phyloP scores from a whole-genome alignment of 2,888 invertebrate genomes.

The Drosophila prolongata region DNA sequence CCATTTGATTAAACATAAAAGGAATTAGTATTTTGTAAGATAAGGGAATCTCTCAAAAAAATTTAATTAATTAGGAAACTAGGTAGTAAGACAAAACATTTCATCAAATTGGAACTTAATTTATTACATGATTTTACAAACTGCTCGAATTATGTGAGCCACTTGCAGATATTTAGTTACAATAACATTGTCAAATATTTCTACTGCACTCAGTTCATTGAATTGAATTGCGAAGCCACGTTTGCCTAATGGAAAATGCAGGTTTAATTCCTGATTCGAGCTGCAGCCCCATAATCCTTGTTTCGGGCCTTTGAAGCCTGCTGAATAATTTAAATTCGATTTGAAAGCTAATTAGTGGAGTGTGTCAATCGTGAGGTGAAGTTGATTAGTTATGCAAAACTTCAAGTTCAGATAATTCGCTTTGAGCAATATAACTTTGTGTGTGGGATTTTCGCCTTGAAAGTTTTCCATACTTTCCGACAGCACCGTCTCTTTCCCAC shows the following conservation, averaged over 20 bases:
- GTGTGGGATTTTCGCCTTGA: background rate
- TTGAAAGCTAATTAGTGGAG: constrained; percentile 40
- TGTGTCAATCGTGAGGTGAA: constrained; percentile 25
- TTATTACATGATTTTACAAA: too few species aligned
- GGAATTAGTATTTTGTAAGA: too few species aligned
- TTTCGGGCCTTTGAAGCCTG: background rate
- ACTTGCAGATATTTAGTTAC: constrained; percentile 1
- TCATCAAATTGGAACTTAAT: too few species aligned
- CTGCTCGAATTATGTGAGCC: background rate
- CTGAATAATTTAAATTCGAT: constrained; percentile 39
- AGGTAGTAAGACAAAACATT: too few species aligned
- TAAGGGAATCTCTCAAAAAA: too few species aligned
- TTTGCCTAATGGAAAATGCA: constrained; percentile 11
- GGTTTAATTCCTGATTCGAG: background rate
- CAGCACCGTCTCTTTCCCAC: constrained; percentile 4
- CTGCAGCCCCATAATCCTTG: constrained; percentile 10
- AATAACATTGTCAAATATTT: constrained; percentile 15
- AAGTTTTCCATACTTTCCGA: constrained; percentile 7
- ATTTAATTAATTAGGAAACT: too few species aligned
- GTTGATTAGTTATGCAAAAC: constrained; percentile 24
- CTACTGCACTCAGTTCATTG: constrained; percentile 1
- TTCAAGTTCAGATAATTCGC: constrained; percentile 14
- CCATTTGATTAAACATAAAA: too few species aligned
- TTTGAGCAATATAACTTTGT: constrained; percentile 5
- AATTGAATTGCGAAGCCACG: constrained; percentile 1